A percentile compares a stretch with the other conserved stretches of the same genome.
phyloP scores from a whole-genome alignment of 2,113 vertebrate species.

The Clarias macrocephalus region DNA sequence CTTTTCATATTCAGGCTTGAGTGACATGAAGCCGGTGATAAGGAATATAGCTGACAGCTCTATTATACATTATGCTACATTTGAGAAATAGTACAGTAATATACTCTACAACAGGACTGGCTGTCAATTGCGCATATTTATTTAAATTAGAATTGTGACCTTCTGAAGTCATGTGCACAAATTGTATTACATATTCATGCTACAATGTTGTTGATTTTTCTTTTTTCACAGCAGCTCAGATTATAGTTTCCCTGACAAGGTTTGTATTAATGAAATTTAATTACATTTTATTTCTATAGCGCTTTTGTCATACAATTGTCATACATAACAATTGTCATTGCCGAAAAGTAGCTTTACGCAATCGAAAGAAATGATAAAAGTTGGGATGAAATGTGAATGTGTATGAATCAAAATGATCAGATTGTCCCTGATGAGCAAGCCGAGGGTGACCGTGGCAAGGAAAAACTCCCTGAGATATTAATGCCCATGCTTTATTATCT shows the following conservation, averaged over 20 bases:
- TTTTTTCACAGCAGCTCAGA: neutral
- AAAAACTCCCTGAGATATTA: neutral
- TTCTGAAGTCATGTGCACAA: neutral
- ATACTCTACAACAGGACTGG: neutral
- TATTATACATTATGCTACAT: neutral
- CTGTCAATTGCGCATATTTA: neutral
- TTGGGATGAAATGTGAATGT: too few relatives aligned
- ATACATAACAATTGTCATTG: too few relatives aligned
- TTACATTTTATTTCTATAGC: too few relatives aligned
- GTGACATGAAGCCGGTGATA: conserved; percentile 1
- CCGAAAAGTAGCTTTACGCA: too few relatives aligned
- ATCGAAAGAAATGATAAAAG: too few relatives aligned
- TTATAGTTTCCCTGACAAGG: too few relatives aligned
- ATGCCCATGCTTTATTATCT: neutral
- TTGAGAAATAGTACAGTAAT: neutral
- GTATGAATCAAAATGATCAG: too few relatives aligned
- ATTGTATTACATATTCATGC: neutral
- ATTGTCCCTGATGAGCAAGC: too few relatives aligned
- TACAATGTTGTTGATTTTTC: neutral
- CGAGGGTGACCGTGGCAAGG: too few relatives aligned
- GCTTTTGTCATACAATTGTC: too few relatives aligned
- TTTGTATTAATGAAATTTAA: too few relatives aligned
- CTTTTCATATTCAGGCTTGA: neutral
- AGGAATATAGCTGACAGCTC: neutral
- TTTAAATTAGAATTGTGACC: neutral